Percentiles rank a stretch among this genome's conserved stretches.
phyloP scores from a whole-genome alignment of 2,113 vertebrate species.

The Labrus mixtus region DNA sequence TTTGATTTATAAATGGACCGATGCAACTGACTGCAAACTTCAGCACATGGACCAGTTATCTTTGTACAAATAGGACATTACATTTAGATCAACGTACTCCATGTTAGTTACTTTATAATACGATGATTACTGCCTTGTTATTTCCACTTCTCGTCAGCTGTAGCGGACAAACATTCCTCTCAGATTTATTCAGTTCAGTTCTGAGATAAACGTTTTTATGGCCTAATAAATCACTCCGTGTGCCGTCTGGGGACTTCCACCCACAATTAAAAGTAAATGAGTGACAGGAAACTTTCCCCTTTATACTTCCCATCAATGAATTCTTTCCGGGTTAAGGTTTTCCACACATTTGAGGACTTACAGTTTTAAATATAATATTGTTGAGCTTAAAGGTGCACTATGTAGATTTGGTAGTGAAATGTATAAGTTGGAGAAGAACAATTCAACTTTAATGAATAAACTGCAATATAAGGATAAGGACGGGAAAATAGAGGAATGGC shows the following conservation, averaged over 20 bases:
- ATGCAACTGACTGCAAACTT: not conserved
- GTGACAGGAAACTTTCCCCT: not conserved
- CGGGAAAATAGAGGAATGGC: too few species aligned
- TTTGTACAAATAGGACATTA: too few species aligned
- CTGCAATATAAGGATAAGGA: too few species aligned
- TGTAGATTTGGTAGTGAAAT: too few species aligned
- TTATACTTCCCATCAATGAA: not conserved
- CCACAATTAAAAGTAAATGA: constrained; percentile 25
- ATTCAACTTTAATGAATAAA: too few species aligned
- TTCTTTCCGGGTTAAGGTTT: not conserved
- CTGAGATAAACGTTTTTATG: constrained; percentile 31
- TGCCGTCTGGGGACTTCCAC: constrained; percentile 24
- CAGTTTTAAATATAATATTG: too few species aligned
- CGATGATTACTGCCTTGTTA: not conserved
- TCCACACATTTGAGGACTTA: too few species aligned
- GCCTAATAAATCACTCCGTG: constrained; percentile 20
- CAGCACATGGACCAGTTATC: too few species aligned
- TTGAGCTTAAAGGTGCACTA: too few species aligned
- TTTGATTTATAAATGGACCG: not conserved
- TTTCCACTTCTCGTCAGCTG: not conserved
- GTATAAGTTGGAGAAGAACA: too few species aligned
- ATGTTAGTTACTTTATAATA: not conserved
- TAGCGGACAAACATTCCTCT: not conserved
- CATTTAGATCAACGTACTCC: not conserved
- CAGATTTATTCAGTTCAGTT: not conserved